These are phyloP conservation scores for Calycopis cecrops DNA, from an alignment of 1,140 invertebrate species.

Conservation along the genomic window DNA sequence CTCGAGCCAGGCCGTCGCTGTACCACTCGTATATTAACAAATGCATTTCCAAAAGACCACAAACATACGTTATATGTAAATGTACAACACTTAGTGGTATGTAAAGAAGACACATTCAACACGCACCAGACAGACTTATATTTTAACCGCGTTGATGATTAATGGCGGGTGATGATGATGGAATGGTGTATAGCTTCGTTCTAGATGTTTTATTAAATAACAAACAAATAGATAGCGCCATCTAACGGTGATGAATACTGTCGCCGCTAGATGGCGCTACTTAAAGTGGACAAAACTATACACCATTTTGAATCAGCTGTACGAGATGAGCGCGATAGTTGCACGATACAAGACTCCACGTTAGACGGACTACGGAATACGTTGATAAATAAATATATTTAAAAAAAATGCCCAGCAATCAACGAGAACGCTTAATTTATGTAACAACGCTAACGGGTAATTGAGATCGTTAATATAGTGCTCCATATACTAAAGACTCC, in stretches of 20 bases:
- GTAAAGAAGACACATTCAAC: constrained; percentile 69
- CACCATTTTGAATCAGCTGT: constrained; percentile 3
- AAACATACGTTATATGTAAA: constrained; percentile 61
- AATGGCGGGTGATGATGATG: constrained; percentile 26
- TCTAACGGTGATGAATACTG: no score
- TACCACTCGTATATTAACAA: constrained; percentile 65
- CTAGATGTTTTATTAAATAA: background rate
- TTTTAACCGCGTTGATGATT: constrained; percentile 38
- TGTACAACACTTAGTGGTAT: constrained; percentile 60
- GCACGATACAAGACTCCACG: constrained; percentile 15
- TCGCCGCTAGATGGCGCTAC: no score
- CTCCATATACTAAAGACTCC: constrained; percentile 63
- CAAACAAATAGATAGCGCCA: no score
- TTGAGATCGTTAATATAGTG: constrained; percentile 70
- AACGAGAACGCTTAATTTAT: constrained; percentile 46
- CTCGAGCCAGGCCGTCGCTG: constrained; percentile 61
- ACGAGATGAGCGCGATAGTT: constrained; percentile 21
- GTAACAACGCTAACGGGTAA: constrained; percentile 63
- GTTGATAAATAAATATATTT: constrained; percentile 22
- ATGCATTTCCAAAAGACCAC: constrained; percentile 62
- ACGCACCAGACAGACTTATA: constrained; percentile 59
- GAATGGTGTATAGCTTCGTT: constrained; percentile 8
- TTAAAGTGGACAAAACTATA: background rate
- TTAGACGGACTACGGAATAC: constrained; percentile 25
- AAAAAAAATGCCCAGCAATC: constrained; percentile 39